Percentiles rank a stretch among this genome's conserved stretches.
phyloP scores from a whole-genome alignment of 1,140 invertebrate genomes.

The Bombus impatiens region DNA sequence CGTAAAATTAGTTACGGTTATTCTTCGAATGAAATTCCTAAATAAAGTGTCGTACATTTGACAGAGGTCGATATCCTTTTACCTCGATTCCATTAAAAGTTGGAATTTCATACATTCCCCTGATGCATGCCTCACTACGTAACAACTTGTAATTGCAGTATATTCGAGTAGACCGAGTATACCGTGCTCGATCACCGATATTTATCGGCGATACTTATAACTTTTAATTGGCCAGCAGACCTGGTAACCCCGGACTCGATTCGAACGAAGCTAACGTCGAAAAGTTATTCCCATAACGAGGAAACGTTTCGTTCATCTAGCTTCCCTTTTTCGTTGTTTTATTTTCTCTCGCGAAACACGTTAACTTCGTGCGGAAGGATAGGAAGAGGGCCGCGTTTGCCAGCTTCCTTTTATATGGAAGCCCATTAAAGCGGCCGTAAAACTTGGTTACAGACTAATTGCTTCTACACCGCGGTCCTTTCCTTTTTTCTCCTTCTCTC shows the following conservation, averaged over 20 bases:
- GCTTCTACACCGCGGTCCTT: not conserved
- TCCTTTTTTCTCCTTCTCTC: not conserved
- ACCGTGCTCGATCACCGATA: constrained; percentile 17
- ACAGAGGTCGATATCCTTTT: not conserved
- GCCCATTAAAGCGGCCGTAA: constrained; percentile 29
- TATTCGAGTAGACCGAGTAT: not conserved
- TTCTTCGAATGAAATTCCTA: not conserved
- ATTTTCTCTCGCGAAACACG: not conserved
- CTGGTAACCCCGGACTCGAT: too few relatives aligned
- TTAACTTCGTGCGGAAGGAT: not conserved
- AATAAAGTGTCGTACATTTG: not conserved
- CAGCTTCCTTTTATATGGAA: not conserved
- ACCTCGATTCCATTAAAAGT: not conserved
- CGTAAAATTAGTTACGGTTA: not conserved
- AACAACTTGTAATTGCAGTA: too few relatives aligned
- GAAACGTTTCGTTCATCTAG: not conserved
- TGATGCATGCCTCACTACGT: too few relatives aligned
- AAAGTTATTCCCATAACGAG: not conserved
- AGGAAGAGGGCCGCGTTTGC: not conserved
- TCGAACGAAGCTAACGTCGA: too few relatives aligned
- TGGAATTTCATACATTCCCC: not conserved
- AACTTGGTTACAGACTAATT: constrained; percentile 46
- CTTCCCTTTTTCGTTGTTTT: not conserved
- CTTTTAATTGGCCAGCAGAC: constrained; percentile 30
- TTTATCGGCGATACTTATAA: constrained; percentile 25